phyloP scores from a whole-genome alignment of 1,140 invertebrate genomes.

The Camponotus vicinus region DNA sequence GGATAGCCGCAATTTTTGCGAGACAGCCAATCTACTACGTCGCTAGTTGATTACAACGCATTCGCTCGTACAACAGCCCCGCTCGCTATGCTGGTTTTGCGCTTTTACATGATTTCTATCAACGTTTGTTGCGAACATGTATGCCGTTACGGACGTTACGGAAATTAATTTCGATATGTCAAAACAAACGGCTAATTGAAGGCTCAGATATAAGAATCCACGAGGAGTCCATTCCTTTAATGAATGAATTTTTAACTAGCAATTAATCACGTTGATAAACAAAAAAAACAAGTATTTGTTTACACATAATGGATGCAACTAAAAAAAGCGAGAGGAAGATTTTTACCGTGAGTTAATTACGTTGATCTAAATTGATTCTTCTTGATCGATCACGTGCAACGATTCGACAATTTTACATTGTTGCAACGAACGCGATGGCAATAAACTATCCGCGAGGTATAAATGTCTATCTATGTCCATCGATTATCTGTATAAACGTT shows the following conservation, averaged over 20 bases:
- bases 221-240: not conserved
- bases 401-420: not conserved
- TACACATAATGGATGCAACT: not conserved
- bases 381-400: not conserved
- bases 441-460: not conserved
- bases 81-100: constrained; percentile 54
- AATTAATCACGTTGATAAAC: not conserved
- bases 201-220: not conserved
- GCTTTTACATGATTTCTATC: constrained; percentile 52
- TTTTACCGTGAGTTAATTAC: not conserved
- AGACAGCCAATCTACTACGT: constrained; percentile 47
- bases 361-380: not conserved
- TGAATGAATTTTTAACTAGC: not conserved
- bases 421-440: not conserved
- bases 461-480: not conserved
- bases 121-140: not conserved
- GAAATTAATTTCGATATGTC: constrained; percentile 38
- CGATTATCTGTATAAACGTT: constrained; percentile 31
- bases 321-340: not conserved
- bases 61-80: constrained; percentile 21
- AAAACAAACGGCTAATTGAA: constrained; percentile 31
- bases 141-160: not conserved
- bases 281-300: not conserved
- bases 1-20: constrained; percentile 53
- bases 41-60: constrained; percentile 61